Evolutionary conservation across 2,797 vertebrate species (phyloP), one percentile per base, ranked within the genome.

Genomic region (Hephaestus fuliginosus): DNA sequence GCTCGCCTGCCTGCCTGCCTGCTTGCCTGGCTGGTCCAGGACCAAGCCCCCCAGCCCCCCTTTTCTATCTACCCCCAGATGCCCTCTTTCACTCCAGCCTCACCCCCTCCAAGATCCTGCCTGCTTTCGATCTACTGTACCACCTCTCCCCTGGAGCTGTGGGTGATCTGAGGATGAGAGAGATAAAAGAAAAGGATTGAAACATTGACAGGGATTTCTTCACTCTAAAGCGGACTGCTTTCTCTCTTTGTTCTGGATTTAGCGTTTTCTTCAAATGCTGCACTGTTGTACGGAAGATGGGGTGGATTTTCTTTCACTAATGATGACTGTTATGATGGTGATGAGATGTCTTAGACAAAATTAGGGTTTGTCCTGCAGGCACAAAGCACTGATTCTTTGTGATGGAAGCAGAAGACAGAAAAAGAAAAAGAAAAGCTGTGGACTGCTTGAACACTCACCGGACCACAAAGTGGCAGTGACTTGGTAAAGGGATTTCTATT

Each of bases 191-290:
- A 63, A 85, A 72, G 60, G 81, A 65, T 58, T 83, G 72, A 84
- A 87, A 74, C 70, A 52, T 14, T 81, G 77, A 88, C 74, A 67
- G 78, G 78, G 67, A 74, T 86, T 86, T 85, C 79, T 87, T 68
- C 62, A 76, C 61, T 25, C 58, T 61, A 61, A 76, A 80, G 57
- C 69, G 5, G 79, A 79, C 77, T 46, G 55, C 74, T 75, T 63
- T 44, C 30, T 62, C 74, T 90, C 89, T 94, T 95, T 94, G 90
- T 95, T 92, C 84, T 57, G 78, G 71, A 87, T 85, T 84, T 41
- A 70, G 7, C 11, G 1, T 82, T 87, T 86, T 75, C 44, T 67
- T 70, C 46, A 72, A 78, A 56, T 72, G 25, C 72, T 22, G 66
- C 60, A 74, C 78, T 58, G 72, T 73, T 83, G 20, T 25, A 6